These are phyloP conservation scores for Macaca mulatta DNA, from an alignment of 2,113 vertebrate species.

Conservation along the genomic window DNA sequence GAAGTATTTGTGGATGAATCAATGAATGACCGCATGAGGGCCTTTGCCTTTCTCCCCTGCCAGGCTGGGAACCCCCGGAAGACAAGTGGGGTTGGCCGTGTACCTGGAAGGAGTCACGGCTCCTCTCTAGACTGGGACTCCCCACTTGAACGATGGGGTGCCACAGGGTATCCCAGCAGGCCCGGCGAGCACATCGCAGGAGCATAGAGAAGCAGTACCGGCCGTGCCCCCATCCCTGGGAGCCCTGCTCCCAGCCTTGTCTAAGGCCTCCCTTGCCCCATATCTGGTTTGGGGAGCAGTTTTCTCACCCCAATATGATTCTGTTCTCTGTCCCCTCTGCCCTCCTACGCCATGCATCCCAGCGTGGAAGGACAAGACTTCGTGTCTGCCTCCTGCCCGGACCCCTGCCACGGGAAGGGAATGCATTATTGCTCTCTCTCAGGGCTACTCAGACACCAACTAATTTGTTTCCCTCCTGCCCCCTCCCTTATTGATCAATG, in stretches of 20 bases:
- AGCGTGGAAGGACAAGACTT: neutral
- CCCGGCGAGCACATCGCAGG: too few species aligned
- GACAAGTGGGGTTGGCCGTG: neutral
- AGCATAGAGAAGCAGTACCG: neutral
- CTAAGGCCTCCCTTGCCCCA: neutral
- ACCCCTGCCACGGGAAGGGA: neutral
- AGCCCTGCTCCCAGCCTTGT: neutral
- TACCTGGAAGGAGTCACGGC: neutral
- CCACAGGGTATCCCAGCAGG: neutral
- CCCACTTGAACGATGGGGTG: neutral
- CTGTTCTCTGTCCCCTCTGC: neutral
- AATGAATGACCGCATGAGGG: neutral
- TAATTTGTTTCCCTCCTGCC: constrained; percentile 64
- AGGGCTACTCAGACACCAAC: constrained; percentile 52
- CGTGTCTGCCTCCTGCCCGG: neutral
- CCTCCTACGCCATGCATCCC: neutral
- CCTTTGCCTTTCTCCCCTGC: neutral
- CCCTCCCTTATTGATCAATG: constrained; percentile 72
- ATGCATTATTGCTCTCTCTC: neutral
- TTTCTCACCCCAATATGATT: neutral
- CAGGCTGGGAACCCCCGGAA: neutral
- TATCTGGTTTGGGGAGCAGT: neutral
- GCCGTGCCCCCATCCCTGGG: neutral
- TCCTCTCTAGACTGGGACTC: neutral
- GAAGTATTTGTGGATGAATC: rapidly evolving